Conservation (phyloP, 2,888 invertebrate species). For the Lasius platythorax region DNA sequence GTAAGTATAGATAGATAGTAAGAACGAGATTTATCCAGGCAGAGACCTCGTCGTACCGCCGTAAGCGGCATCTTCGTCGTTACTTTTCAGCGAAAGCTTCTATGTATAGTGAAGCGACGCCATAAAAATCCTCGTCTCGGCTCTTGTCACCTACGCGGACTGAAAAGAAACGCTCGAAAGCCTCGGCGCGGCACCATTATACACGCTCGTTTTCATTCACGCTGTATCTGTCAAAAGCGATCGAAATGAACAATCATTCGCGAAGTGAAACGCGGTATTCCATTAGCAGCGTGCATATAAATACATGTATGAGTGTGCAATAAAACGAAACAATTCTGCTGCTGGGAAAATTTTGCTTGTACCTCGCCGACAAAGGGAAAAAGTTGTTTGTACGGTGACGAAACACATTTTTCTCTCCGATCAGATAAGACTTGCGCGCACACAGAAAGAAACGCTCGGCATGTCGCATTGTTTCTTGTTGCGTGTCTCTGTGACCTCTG, state of each 20-base stretch:
- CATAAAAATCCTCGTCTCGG: conserved; percentile 16
- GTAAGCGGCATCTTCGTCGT: conserved; percentile 29
- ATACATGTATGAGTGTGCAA: background rate
- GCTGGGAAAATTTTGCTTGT: conserved; percentile 38
- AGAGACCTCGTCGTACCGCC: background rate
- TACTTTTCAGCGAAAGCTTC: conserved; percentile 28
- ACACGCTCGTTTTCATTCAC: conserved; percentile 19
- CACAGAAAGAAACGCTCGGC: conserved; percentile 12
- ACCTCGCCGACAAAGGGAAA: conserved; percentile 55
- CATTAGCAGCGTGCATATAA: background rate
- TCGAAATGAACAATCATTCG: conserved; percentile 10
- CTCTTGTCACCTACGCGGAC: conserved; percentile 4
- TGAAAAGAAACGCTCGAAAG: background rate
- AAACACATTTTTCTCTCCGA: conserved; percentile 48
- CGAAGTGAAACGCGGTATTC: conserved; percentile 28
- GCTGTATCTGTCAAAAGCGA: conserved; percentile 11
- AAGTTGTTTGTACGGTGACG: conserved; percentile 41
- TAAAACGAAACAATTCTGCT: conserved; percentile 22
- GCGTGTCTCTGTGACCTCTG: conserved; percentile 43
- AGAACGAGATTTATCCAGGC: background rate
- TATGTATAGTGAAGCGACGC: background rate
- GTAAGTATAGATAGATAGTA: background rate
- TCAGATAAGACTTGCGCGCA: conserved; percentile 47
- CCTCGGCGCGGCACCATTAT: background rate
- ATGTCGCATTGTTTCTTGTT: conserved; percentile 10